Base-by-base conservation (phyloP, 2,797 vertebrate genomes). In the Parauchenoglanis ngamensis region DNA sequence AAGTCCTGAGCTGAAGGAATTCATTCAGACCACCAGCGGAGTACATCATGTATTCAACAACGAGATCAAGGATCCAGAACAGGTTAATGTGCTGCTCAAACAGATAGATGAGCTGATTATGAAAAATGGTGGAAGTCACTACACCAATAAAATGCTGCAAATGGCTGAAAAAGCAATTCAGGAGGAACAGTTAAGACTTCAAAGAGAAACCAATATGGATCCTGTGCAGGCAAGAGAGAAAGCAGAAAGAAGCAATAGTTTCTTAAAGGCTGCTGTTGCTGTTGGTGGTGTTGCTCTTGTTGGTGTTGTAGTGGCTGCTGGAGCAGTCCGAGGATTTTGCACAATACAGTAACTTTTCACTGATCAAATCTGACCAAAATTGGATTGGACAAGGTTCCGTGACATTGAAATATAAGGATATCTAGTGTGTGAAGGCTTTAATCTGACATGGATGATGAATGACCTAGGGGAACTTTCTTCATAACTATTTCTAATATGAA, bases 111-210 rank as follows among this genome's bases (percentile, higher is more conserved):
- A 31, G 31, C 31, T 31, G 31, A 31, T 31, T 31, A 49, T 2
- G 2, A 49, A 2, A 8, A 49, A 49, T 49, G 46, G 31, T 31
- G 31, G 31, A 31, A 31, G 31, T 31, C 31, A 49, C 4, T 49
- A 5, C 46, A 85, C 83, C 10, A 82, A 82, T 28, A 11, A 83
- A 13, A 76, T 85, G 40, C 78, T 88, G 12, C 49, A 67, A 31
- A 0, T 6, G 10, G 84, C 68, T 46, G 70, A 86, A 72, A 59
- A 12, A 57, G 70, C 17, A 31, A 86, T 77, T 76, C 31, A 68
- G 31, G 59, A 88, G 28, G 49, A 83, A 52, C 10, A 67, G 25
- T 0, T 7, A 76, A 21, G 21, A 15, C 44, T 88, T 75, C 56
- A 65, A 46, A 28, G 12, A 52, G 46, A 82, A 46, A 80, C 57